Percentiles rank a stretch among this genome's conserved stretches.
Evolutionary conservation across 2,797 vertebrate species (phyloP).

Genomic region (Hemitrygon akajei): DNA sequence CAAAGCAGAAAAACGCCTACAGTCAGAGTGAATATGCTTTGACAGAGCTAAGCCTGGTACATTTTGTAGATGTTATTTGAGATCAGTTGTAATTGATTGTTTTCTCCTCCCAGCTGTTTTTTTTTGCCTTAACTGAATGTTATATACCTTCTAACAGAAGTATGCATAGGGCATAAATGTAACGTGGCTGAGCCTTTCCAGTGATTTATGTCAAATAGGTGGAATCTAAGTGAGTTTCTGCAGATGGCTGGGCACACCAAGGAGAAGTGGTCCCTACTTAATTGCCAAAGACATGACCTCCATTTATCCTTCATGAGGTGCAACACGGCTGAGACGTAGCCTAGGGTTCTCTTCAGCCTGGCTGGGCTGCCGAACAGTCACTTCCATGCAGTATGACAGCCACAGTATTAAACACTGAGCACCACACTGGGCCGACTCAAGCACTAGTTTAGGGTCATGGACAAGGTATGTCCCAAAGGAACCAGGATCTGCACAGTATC

Average conservation of each 20-base stretch:
- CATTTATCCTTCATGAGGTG: not conserved
- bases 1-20: slow-evolving; percentile 26
- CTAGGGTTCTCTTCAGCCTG: not conserved
- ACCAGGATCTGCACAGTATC: not conserved
- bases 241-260: not conserved
- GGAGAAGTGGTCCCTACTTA: not conserved
- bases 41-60: slow-evolving; percentile 6
- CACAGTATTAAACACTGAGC: not conserved
- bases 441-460: not conserved
- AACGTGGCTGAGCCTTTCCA: not conserved
- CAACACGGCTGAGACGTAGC: not conserved
- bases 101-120: not conserved
- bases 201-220: not conserved
- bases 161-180: not conserved
- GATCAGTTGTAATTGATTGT: slow-evolving; percentile 27
- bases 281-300: not conserved
- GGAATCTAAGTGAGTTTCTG: not conserved
- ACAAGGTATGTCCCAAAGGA: not conserved
- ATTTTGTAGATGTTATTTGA: slow-evolving; percentile 34
- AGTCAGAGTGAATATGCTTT: slow-evolving; percentile 22
- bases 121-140: not conserved
- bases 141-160: not conserved
- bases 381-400: not conserved
- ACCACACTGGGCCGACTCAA: not conserved
- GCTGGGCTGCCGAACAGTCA: not conserved